These are phyloP conservation scores for Pristionchus entomophagus DNA, from an alignment of 2,888 invertebrate genomes.

Conservation along the genomic window DNA sequence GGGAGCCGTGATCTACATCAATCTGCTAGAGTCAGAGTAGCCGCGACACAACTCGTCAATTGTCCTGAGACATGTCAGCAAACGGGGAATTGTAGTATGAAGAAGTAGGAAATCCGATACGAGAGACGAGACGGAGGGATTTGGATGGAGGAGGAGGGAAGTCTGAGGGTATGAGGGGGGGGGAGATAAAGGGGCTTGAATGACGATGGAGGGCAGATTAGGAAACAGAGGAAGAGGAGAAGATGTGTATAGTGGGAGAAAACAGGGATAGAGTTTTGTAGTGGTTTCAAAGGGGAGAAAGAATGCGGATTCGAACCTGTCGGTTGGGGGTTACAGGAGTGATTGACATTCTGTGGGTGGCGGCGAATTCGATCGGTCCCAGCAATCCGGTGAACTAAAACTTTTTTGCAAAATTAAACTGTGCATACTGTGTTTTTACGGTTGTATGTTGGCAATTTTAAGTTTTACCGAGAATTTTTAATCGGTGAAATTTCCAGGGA, in stretches of 20 bases:
- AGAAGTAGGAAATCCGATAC: conserved; percentile 27
- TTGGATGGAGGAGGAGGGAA: background rate
- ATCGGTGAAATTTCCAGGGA: too few species aligned
- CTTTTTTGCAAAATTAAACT: too few species aligned
- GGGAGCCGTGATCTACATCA: background rate
- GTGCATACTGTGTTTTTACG: too few species aligned
- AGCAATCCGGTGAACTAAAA: too few species aligned
- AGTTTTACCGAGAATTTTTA: too few species aligned
- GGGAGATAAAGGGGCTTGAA: conserved; percentile 4
- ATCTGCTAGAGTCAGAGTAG: too few species aligned
- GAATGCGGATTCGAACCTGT: background rate
- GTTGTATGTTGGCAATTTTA: too few species aligned
- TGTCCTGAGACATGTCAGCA: background rate
- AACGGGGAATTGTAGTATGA: background rate
- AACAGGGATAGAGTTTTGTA: background rate
- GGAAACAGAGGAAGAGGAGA: background rate
- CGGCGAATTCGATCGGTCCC: too few species aligned
- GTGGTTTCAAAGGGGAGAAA: background rate
- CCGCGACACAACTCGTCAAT: background rate
- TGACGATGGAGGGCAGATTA: conserved; percentile 6
- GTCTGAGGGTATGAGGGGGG: conserved; percentile 1
- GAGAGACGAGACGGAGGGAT: background rate
- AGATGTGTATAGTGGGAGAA: background rate
- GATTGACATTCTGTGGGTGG: too few species aligned
- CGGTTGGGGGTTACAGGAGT: too few species aligned